Percentiles rank a stretch among this genome's conserved stretches.
These are phyloP conservation scores for Hirudinaria manillensis DNA, from an alignment of 2,888 invertebrate species.

Conservation along the genomic window DNA sequence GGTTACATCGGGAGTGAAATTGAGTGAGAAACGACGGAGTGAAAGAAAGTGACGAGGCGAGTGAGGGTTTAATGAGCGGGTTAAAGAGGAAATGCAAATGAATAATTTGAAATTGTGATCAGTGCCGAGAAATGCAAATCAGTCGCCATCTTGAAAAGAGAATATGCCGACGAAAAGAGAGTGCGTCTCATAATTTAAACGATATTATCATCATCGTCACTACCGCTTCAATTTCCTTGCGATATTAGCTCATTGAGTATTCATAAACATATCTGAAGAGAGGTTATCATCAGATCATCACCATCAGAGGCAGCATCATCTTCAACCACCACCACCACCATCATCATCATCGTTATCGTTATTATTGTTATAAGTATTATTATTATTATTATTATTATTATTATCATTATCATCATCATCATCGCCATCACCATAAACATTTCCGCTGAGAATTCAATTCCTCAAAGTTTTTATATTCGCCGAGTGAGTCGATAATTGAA, in stretches of 20 bases:
- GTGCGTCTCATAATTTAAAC: too few relatives aligned
- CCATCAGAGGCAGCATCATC: constrained; percentile 12
- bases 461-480: neutral
- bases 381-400: too few relatives aligned
- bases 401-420: constrained; percentile 29
- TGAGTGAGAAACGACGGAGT: too few relatives aligned
- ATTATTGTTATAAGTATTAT: too few relatives aligned
- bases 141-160: neutral
- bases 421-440: constrained; percentile 14
- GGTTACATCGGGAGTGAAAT: too few relatives aligned
- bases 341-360: constrained; percentile 24
- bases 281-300: constrained; percentile 5
- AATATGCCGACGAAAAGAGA: neutral
- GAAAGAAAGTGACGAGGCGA: too few relatives aligned
- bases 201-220: too few relatives aligned
- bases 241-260: neutral
- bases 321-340: constrained; percentile 12
- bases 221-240: neutral
- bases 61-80: neutral
- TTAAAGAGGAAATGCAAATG: neutral
- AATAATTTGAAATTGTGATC: neutral
- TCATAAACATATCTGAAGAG: neutral
- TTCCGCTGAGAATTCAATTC: neutral
- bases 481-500: neutral
- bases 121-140: neutral